Evolutionary conservation across 2,888 invertebrate genomes (phyloP).

Genomic region (Laspeyria flexula): DNA sequence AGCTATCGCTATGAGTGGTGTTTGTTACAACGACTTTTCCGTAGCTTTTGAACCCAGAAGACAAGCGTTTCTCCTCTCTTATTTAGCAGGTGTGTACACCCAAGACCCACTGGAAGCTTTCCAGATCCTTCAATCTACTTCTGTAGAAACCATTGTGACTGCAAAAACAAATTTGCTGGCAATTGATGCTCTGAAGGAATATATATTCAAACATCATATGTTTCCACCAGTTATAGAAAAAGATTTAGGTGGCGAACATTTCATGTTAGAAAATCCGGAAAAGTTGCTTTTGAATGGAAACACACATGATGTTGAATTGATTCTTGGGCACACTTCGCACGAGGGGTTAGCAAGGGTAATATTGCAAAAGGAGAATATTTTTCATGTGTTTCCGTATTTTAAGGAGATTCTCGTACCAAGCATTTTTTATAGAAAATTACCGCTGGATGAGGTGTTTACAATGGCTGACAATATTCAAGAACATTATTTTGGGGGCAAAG

Average conservation of each 20-base stretch:
- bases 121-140: constrained; percentile 46
- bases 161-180: constrained; percentile 12
- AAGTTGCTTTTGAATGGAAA: constrained; percentile 59
- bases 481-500: constrained; percentile 40
- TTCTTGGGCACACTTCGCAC: constrained; percentile 88
- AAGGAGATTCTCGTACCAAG: constrained; percentile 38
- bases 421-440: constrained; percentile 34
- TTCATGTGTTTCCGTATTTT: constrained; percentile 26
- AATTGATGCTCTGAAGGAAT: constrained; percentile 9
- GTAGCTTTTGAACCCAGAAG: constrained; percentile 36
- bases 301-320: constrained; percentile 82
- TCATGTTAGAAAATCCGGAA: constrained; percentile 37
- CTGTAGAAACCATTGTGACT: constrained; percentile 15
- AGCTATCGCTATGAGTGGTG: constrained; percentile 45
- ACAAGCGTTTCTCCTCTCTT: constrained; percentile 46
- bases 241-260: constrained; percentile 34
- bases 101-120: constrained; percentile 44
- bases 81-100: constrained; percentile 45
- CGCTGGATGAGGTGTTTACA: constrained; percentile 27
- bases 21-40: not conserved
- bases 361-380: constrained; percentile 6
- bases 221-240: constrained; percentile 48
- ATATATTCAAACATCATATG: not conserved
- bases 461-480: constrained; percentile 32
- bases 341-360: constrained; percentile 76